Percentiles rank a stretch among this genome's conserved stretches.
Conservation (phyloP, 2,113 vertebrate genomes). For the Pardalotus punctatus region DNA sequence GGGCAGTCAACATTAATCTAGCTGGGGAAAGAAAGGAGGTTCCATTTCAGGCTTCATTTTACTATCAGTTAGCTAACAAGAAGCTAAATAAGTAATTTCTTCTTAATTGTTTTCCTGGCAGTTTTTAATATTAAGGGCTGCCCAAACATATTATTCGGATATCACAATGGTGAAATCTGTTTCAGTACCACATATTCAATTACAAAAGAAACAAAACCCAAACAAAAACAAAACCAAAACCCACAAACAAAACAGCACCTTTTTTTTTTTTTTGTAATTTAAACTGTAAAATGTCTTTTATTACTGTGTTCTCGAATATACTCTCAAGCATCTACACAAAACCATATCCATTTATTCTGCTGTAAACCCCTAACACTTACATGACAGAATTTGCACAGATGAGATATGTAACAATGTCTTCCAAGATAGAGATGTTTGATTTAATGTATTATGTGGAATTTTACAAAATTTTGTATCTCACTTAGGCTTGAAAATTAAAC, state of each 20-base stretch:
- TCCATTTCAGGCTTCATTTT: not conserved
- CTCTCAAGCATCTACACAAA: not conserved
- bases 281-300: not conserved
- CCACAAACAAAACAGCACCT: rapidly evolving
- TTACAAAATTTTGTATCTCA: not conserved
- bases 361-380: not conserved
- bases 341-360: not conserved
- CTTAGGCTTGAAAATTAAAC: not conserved
- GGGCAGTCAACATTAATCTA: not conserved
- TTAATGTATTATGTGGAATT: not conserved
- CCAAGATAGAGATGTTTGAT: not conserved
- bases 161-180: not conserved
- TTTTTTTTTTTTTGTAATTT: not conserved
- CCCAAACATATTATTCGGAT: not conserved
- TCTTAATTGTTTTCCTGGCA: not conserved
- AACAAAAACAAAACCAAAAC: not conserved
- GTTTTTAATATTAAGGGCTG: not conserved
- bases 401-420: not conserved
- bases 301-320: not conserved
- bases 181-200: not conserved
- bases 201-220: not conserved
- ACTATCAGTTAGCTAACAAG: not conserved
- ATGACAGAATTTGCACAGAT: not conserved
- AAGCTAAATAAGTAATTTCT: not conserved
- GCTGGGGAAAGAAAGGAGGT: not conserved